Base-by-base conservation (phyloP, 2,888 invertebrate species). In the Alentia gelatinosa region DNA sequence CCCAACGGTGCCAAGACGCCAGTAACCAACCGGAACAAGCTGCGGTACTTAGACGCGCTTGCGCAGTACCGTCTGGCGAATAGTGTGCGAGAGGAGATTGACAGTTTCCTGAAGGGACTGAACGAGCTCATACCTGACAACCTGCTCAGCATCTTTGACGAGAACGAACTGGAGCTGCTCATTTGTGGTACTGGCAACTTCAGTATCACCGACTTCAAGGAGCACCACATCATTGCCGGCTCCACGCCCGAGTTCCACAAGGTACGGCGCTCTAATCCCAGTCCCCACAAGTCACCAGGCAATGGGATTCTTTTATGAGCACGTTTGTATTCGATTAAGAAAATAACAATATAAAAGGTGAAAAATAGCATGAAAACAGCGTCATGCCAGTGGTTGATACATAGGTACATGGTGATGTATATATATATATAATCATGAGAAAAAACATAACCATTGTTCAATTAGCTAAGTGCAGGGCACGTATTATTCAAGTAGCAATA, bases 151-250 rank as follows among this genome's bases (percentile, higher is more conserved):
- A 98, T 98, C 96, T 99, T 99, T 96, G 98, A 99, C 96, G 99
- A 99, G 96, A 98, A 98, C 96, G 99, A 99, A 96, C 97, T 99
- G 39, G 99, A 99, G 98, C 96, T 99, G 94, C 96, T 99, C 91
- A 97, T 98, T 96, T 99, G 99, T 96, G 99, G 99, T 94, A 98
- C 98, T 93, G 98, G 98, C 86, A 98, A 98, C 96, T 98, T 98
- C 96, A 98, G 98, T 93, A 98, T 98, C 93, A 97, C 98, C 37
- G 99, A 99, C 96, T 98, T 99, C 96, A 98, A 98, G 94, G 97
- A 98, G 88, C 98, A 99, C 96, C 98, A 98, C 96, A 97, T 98
- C 93, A 97, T 98, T 91, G 97, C 98, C 95, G 98, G 98, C 0
- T 97, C 97, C 95, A 95, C 96, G 1, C 97, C 98, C 15, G 98